Conservation (phyloP, 2,888 invertebrate genomes). For the Colostygia pectinataria region DNA sequence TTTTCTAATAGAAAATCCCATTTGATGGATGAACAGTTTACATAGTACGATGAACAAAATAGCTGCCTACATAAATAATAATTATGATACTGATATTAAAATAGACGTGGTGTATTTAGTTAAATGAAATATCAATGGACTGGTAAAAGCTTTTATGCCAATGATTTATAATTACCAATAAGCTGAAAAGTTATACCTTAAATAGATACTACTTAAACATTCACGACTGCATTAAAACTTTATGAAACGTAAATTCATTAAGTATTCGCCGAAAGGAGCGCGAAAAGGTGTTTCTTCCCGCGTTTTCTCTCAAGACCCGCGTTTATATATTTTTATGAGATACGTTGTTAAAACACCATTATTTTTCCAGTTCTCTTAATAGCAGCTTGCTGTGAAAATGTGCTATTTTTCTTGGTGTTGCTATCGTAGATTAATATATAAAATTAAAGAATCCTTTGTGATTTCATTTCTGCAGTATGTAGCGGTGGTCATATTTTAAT, state of each 20-base stretch:
- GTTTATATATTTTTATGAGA: conserved; percentile 24
- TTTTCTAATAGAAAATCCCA: no score
- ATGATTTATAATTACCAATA: conserved; percentile 8
- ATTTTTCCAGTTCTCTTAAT: conserved; percentile 16
- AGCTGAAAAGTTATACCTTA: conserved; percentile 3
- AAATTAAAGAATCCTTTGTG: no score
- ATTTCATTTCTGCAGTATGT: no score
- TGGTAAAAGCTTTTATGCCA: conserved; percentile 3
- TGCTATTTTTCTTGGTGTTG: not conserved
- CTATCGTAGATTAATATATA: not conserved
- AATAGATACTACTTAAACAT: conserved; percentile 12
- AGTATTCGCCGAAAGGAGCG: conserved; percentile 23
- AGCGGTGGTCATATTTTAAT: no score
- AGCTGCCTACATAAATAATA: no score
- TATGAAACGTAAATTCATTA: conserved; percentile 29
- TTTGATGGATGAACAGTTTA: no score
- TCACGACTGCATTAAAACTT: conserved; percentile 28
- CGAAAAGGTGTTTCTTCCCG: conserved; percentile 18
- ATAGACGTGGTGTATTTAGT: no score
- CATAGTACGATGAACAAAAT: no score
- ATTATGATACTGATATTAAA: no score
- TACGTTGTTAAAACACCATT: conserved; percentile 21
- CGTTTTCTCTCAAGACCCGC: conserved; percentile 17
- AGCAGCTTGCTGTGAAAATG: conserved; percentile 4
- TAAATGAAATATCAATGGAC: not conserved